Evolutionary conservation across 2,888 invertebrate species (phyloP).

Genomic region (Alsophila aescularia): DNA sequence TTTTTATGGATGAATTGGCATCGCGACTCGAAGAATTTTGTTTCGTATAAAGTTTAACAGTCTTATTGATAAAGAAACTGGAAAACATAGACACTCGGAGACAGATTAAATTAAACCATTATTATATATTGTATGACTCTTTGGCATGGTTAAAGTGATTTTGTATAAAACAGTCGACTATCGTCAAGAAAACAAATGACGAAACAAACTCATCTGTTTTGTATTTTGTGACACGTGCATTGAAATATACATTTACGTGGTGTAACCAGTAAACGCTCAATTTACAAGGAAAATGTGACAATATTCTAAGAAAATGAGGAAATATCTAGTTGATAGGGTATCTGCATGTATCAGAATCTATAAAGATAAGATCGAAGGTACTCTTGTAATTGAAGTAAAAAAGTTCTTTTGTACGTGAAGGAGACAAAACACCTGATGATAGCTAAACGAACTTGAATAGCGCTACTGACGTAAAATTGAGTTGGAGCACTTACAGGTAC

Average conservation of each 20-base stretch:
- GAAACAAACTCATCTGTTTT: too few relatives aligned
- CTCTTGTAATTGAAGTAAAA: conserved; percentile 2
- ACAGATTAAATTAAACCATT: too few relatives aligned
- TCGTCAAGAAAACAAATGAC: too few relatives aligned
- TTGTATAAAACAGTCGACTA: neutral
- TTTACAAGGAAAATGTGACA: neutral
- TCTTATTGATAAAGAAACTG: too few relatives aligned
- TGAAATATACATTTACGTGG: neutral
- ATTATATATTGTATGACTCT: too few relatives aligned
- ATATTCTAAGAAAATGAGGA: neutral
- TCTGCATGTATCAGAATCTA: neutral
- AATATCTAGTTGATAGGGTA: neutral
- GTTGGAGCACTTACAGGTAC: conserved; percentile 23
- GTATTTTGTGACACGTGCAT: too few relatives aligned
- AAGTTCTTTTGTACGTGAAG: conserved; percentile 11
- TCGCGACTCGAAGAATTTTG: neutral
- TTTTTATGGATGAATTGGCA: conserved; percentile 39
- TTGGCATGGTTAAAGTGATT: neutral
- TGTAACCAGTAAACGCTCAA: neutral
- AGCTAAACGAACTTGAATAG: conserved; percentile 23
- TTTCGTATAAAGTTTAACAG: neutral
- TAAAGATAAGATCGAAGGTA: conserved; percentile 11
- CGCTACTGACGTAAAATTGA: conserved; percentile 26
- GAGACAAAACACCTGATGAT: conserved; percentile 13
- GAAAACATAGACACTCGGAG: too few relatives aligned